These are phyloP conservation scores for Agapornis canus DNA, from an alignment of 2,797 vertebrate genomes.

Conservation along the genomic window DNA sequence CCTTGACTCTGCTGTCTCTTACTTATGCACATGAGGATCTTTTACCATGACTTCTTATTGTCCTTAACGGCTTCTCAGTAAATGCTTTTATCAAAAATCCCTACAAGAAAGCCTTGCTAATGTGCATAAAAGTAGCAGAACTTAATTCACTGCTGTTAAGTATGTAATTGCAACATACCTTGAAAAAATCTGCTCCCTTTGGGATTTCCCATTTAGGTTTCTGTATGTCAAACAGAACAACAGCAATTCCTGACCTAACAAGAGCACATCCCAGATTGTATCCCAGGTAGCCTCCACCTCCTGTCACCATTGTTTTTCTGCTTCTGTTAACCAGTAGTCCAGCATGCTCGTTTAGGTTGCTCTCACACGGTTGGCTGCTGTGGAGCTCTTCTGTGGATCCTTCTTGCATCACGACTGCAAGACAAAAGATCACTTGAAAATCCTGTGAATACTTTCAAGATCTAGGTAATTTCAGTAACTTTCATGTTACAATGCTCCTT, in stretches of 20 bases:
- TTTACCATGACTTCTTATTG: neutral
- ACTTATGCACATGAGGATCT: neutral
- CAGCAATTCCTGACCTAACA: constrained; percentile 78
- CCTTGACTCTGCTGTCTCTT: neutral
- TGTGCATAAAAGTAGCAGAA: neutral
- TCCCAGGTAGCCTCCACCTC: constrained; percentile 91
- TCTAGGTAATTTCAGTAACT: constrained; percentile 47
- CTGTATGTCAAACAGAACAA: constrained; percentile 85
- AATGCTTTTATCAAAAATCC: neutral
- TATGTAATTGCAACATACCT: constrained; percentile 73
- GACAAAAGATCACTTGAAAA: constrained; percentile 24
- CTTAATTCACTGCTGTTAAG: neutral
- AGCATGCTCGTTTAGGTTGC: constrained; percentile 21
- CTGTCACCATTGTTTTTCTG: constrained; percentile 86
- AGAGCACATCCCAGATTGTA: constrained; percentile 87
- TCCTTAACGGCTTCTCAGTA: neutral
- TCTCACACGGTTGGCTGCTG: constrained; percentile 45
- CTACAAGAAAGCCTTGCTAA: neutral
- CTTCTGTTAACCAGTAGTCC: neutral
- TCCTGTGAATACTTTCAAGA: constrained; percentile 37
- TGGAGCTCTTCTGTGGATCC: constrained; percentile 58
- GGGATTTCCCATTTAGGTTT: constrained; percentile 82
- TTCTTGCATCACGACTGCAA: constrained; percentile 55
- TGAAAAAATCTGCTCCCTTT: constrained; percentile 80
- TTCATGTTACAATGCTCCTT: constrained; percentile 72